Percentiles rank a stretch among this genome's conserved stretches.
phyloP scores from a whole-genome alignment of 2,797 vertebrate genomes.

The Esox lucius region DNA sequence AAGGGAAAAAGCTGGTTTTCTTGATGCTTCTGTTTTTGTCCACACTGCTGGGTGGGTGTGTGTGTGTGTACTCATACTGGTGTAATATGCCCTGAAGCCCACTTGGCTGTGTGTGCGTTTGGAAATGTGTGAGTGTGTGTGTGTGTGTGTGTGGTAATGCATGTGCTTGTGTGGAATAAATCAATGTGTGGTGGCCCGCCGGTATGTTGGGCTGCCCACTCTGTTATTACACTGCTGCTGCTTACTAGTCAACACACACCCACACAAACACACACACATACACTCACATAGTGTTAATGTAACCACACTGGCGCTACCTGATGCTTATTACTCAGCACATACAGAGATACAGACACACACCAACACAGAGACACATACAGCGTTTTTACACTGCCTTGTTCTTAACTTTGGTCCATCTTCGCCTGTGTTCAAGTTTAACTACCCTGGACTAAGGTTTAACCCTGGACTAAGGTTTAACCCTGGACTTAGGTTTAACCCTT shows the following conservation, averaged over 20 bases:
- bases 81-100: not conserved
- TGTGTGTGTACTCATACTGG: not conserved
- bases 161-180: conserved; percentile 34
- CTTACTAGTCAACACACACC: conserved; percentile 27
- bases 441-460: no score
- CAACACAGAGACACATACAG: no score
- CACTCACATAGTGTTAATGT: no score
- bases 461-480: no score
- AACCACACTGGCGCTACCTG: no score
- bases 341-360: no score
- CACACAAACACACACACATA: conserved; percentile 22
- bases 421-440: no score
- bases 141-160: not conserved
- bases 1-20: not conserved
- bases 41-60: conserved; percentile 1
- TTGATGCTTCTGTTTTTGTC: not conserved
- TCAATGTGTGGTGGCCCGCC: conserved; percentile 34
- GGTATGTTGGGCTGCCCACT: conserved; percentile 45
- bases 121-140: not conserved
- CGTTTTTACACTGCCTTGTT: no score
- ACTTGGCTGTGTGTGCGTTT: not conserved
- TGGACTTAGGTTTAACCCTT: no score
- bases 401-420: no score
- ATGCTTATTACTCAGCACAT: no score
- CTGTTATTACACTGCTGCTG: conserved; percentile 46